Percentiles rank a stretch among this genome's conserved stretches.
These are phyloP conservation scores for Protaetia brevitarsis DNA, from an alignment of 1,140 invertebrate genomes.

Conservation along the genomic window DNA sequence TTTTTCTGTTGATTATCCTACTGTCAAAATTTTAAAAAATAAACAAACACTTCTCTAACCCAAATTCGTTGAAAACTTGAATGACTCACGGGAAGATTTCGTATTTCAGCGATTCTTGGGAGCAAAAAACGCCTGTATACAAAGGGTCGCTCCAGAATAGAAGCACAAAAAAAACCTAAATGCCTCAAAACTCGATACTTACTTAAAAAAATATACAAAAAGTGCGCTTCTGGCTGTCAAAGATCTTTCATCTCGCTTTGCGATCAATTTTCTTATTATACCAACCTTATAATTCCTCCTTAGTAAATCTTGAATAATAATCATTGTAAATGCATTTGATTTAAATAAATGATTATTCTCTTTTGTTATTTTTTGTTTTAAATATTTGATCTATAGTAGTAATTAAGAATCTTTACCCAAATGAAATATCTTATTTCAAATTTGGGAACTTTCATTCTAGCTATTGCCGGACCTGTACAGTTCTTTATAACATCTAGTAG, in stretches of 20 bases:
- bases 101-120: background rate
- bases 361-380: too few relatives aligned
- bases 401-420: too few relatives aligned
- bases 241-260: constrained; percentile 33
- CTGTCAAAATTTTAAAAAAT: constrained; percentile 40
- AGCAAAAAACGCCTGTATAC: background rate
- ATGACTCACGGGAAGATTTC: background rate
- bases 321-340: too few relatives aligned
- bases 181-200: constrained; percentile 34
- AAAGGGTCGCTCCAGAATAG: constrained; percentile 33
- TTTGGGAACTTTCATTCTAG: background rate
- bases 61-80: constrained; percentile 16
- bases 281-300: background rate
- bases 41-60: constrained; percentile 37
- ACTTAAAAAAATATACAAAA: constrained; percentile 44
- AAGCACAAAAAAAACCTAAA: constrained; percentile 35
- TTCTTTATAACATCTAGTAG: background rate
- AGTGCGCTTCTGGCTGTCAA: constrained; percentile 42
- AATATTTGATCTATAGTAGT: too few relatives aligned
- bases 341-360: too few relatives aligned
- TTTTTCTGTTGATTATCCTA: constrained; percentile 19
- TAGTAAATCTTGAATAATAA: background rate
- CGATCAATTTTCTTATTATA: constrained; percentile 30
- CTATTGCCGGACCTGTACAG: background rate
- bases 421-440: too few relatives aligned